Evolutionary conservation across 2,113 vertebrate genomes (phyloP), one percentile per base, ranked within the genome.

Genomic region (Anguilla japonica): DNA sequence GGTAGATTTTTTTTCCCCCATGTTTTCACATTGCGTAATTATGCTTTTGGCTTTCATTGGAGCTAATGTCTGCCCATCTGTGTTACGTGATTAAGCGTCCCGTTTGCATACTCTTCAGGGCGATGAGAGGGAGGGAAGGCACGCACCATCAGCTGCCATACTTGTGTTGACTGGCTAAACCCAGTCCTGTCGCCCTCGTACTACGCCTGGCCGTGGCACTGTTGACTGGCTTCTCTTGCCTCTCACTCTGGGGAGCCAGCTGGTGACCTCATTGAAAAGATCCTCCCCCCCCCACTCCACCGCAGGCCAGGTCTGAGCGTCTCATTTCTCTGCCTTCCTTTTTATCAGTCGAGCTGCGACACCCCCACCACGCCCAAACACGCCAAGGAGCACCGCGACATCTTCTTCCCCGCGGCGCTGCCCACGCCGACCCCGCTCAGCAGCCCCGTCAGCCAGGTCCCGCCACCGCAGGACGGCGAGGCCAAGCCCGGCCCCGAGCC

Each of bases 321-420:
- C 13, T 40, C 46, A 83, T n/a, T 83, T 86, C 50, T 40, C 50
- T 57, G 22, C 18, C 84, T 63, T 87, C 67, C 79, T 89, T 92
- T 87, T 57, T n/a, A n/a, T 34, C 91, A 99, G 98, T 91, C 93
- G 34, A 91, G 95, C 0, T 94, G 94, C 85, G 98, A 99, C 83
- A 91, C 95, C 0, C 98, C 98, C 2, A 97, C 95, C 84, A 99
- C 98, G 13, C 98, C 98, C 41, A 99, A 98, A 90, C 96, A 96
- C 88, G 93, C 92, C 0, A 98, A 98, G 94, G 98, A 99, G 84
- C 96, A 94, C 91, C 92, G 96, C 78, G 98, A 99, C 90, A 89
- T 95, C 91, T 98, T 99, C 94, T 99, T 99, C 90, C 96, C 97
- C 0, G 87, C 93, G 5, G 90, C 93, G 0, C 91, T 96, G 82